These are phyloP conservation scores for Sinocyclocheilus maitianheensis DNA, from an alignment of 2,113 vertebrate genomes.

Conservation along the genomic window DNA sequence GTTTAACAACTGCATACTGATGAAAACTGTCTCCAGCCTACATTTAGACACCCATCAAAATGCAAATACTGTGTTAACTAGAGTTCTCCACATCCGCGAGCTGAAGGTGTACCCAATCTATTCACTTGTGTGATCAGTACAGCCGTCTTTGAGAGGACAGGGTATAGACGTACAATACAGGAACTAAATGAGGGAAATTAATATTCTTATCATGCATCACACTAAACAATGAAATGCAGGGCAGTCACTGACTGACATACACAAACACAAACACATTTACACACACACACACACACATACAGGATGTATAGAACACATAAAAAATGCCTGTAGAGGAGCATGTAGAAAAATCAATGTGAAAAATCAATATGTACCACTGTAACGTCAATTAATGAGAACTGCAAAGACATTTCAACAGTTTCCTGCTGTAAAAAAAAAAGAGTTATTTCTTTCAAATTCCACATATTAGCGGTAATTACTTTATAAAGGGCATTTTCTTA, in stretches of 20 bases:
- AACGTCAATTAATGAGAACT: background rate
- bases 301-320: no score
- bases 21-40: background rate
- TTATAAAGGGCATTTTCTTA: background rate
- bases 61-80: slow-evolving; percentile 10
- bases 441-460: background rate
- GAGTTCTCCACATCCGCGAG: background rate
- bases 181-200: background rate
- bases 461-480: background rate
- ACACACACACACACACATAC: background rate
- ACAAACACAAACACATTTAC: background rate
- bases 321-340: background rate
- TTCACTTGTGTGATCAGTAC: background rate
- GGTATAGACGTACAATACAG: background rate
- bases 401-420: background rate
- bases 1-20: slow-evolving; percentile 28
- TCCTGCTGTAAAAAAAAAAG: background rate
- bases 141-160: background rate
- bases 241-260: background rate
- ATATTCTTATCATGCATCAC: slow-evolving; percentile 3
- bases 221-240: slow-evolving; percentile 1
- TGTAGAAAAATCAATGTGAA: background rate
- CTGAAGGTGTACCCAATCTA: background rate
- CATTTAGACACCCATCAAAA: slow-evolving; percentile 21
- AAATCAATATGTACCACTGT: slow-evolving; percentile 17